Conservation (phyloP, 92 coral and sea anemone genomes). For the Porites cylindrica region DNA sequence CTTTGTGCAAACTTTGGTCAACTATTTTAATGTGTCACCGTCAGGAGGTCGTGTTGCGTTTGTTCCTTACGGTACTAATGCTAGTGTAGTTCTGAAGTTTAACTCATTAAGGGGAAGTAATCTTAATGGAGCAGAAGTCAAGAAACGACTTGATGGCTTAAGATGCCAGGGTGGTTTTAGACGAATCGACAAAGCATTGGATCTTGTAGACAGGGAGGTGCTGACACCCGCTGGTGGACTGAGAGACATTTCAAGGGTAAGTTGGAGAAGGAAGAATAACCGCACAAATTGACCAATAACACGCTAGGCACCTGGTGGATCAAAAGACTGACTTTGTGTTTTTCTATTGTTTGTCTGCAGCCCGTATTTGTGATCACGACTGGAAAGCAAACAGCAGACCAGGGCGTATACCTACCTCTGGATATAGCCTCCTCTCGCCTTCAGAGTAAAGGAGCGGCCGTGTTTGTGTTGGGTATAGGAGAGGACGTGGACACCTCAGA, state of each 20-base stretch:
- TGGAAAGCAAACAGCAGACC: conserved; percentile 57
- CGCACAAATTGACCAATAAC: too few species aligned
- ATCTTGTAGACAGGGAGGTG: conserved; percentile 78
- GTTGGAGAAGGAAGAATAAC: not conserved
- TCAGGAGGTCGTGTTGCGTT: too few species aligned
- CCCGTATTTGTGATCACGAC: conserved; percentile 57
- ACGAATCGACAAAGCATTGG: conserved; percentile 78
- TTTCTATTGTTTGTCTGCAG: not conserved
- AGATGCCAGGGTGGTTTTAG: conserved; percentile 38
- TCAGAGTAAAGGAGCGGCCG: conserved; percentile 46
- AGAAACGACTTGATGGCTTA: too few species aligned
- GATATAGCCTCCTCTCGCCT: conserved; percentile 37
- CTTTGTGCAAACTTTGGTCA: too few species aligned
- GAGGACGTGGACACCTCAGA: conserved; percentile 40
- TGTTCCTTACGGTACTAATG: too few species aligned
- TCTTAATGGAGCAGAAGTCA: too few species aligned
- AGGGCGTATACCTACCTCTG: conserved; percentile 50
- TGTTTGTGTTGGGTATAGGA: conserved; percentile 68
- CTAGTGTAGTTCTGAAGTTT: too few species aligned
- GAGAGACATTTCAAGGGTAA: not conserved
- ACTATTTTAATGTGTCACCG: too few species aligned
- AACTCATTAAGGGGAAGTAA: too few species aligned
- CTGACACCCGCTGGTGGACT: conserved; percentile 33
- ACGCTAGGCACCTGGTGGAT: too few species aligned
- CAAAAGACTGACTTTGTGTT: too few species aligned